A percentile compares a stretch with the other conserved stretches of the same genome.
phyloP scores from a whole-genome alignment of 2,888 invertebrate species.

The Ceraclea dissimilis region DNA sequence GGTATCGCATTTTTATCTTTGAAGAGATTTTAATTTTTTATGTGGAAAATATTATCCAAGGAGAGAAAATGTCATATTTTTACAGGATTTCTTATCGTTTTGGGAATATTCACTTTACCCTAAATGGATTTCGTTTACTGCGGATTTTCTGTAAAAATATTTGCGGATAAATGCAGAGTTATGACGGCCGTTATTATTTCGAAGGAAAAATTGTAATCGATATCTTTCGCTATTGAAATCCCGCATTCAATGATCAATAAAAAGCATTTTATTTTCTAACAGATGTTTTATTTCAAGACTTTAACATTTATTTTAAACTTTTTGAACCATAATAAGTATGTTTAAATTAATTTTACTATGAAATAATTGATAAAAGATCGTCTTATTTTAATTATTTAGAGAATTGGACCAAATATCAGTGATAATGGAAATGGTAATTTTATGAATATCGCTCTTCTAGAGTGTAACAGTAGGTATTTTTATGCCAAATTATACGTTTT shows the following conservation, averaged over 20 bases:
- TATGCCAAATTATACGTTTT: no score
- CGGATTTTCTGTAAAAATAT: not conserved
- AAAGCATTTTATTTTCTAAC: not conserved
- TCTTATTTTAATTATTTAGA: no score
- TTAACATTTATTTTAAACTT: no score
- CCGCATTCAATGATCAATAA: not conserved
- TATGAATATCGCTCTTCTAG: no score
- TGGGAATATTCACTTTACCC: not conserved
- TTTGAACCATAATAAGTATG: no score
- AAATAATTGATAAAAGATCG: no score
- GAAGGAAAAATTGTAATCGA: not conserved
- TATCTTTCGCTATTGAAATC: not conserved
- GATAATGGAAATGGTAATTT: no score
- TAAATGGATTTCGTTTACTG: conserved; percentile 1
- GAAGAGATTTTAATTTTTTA: not conserved
- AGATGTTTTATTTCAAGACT: not conserved
- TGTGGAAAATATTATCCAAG: not conserved
- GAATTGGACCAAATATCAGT: no score
- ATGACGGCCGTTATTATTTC: not conserved
- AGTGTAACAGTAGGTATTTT: no score
- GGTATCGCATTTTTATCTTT: not conserved
- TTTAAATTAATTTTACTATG: no score
- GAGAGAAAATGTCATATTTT: conserved; percentile 1
- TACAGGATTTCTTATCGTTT: not conserved
- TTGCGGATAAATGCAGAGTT: not conserved